Evolutionary conservation across 2,797 vertebrate genomes (phyloP).

Genomic region (Scyliorhinus canicula): DNA sequence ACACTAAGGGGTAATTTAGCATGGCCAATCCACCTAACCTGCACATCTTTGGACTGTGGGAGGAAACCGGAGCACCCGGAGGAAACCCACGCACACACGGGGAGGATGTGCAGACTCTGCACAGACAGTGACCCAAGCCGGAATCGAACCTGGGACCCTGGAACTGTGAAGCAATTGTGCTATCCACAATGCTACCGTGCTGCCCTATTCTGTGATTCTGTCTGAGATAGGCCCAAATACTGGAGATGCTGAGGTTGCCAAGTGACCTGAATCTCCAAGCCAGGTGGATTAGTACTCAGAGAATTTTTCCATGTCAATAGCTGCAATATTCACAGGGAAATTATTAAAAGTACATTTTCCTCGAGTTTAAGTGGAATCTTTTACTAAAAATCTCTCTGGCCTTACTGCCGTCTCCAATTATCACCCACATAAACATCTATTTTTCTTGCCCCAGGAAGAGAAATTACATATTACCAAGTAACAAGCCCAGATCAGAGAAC

Average conservation of each 20-base stretch:
- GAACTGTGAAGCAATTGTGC: no score
- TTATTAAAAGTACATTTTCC: not conserved
- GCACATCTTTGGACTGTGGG: no score
- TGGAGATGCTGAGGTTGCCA: not conserved
- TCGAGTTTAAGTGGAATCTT: not conserved
- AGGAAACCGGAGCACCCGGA: no score
- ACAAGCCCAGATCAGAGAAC: not conserved
- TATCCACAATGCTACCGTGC: no score
- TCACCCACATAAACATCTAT: not conserved
- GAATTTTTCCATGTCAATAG: not conserved
- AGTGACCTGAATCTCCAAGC: not conserved
- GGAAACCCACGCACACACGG: no score
- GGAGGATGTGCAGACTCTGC: no score
- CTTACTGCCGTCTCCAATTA: not conserved
- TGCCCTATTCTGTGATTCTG: no score
- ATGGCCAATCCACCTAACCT: no score
- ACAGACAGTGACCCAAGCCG: no score
- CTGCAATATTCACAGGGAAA: not conserved
- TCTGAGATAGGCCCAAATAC: not conserved
- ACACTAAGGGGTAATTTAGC: no score
- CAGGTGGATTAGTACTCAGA: not conserved
- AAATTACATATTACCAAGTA: not conserved
- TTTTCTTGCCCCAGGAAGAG: not conserved
- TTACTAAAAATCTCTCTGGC: not conserved
- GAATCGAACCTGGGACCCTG: no score